Evolutionary conservation across 2,113 vertebrate species (phyloP), one percentile per base, ranked within the genome.

Genomic region (Tenebrosternarchus preto): DNA sequence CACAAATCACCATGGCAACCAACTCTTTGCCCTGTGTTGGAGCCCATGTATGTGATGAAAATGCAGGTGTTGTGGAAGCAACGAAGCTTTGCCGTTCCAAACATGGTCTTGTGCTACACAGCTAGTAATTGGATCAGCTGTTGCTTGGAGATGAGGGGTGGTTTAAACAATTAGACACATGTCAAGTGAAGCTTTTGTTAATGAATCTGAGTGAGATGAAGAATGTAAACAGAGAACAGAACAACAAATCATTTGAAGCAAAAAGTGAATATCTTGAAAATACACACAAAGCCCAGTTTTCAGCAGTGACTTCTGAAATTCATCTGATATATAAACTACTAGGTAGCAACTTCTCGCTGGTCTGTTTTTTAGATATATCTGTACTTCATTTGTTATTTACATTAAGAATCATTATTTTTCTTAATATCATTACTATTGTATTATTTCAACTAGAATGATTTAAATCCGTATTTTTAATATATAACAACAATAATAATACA

Each of bases 1-100:
- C 46, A 76, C 16, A 36, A 78, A 70, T 78, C 71, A 69, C 81
- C 25, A 75, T 76, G 15, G 73, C 43, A 80, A 66, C 59, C 27
- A 70, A 77, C 53, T 68, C 55, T 25, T 77, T 69, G 11, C 46
- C 2, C 50, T 68, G 53, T 31, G 36, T 67, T 2, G 29, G 27
- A 77, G 24, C 17, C 50, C 36, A 68, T 2, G 27, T 17, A 50
- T 17, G 22, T n/a, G 24, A 5, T 57, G 76, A 31, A 22, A 25
- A 76, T 76, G 74, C 19, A 55, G 2, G 63, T 22, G 22, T 56
- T 55, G 29, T 24, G 46, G 2, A 27, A 27, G 20, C n/a, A n/a
- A n/a, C n/a, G n/a, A n/a, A n/a, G n/a, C n/a, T n/a, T 19, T n/a
- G 39, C 46, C 39, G 60, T 76, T 53, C 20, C 46, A 67, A 6